Base-by-base conservation (phyloP, 2,888 invertebrate genomes). In the Gryllus longicercus region DNA sequence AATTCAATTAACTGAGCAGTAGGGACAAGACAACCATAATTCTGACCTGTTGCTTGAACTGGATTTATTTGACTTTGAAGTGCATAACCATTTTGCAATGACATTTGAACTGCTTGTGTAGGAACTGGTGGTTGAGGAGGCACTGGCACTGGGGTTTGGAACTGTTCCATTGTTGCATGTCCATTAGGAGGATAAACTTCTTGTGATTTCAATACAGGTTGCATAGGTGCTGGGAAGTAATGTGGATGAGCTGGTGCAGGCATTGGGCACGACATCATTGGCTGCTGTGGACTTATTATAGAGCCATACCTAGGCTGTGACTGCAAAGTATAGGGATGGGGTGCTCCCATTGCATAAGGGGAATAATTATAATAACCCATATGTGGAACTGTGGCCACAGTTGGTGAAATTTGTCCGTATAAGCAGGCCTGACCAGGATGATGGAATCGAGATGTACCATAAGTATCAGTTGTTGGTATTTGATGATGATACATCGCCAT, bases 1-100 rank as follows among this genome's bases (percentile, higher is more conserved):
- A 93, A 84, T 85, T 93, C 93, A 82, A 93, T 93, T 16, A 93
- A 86, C 84, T 92, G 91, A 1, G 88, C 93, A 0, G 93, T 93
- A 0, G 93, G 93, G 12, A 93, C 92, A 79, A 83, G 81, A 76
- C 80, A 81, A 89, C 51, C 78, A 76, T 80, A 80, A 74, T 76
- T 79, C 23, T 80, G 77, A n/a, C 74, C 63, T 74, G 74, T 51
- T 74, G 50, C 50, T 25, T 51, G 79, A 23, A 79, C 23, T 38
- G 74, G 63, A 25, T 78, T 49, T 11, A 81, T 25, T 74, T 63
- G 80, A 79, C 50, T 80, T n/a, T 76, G 38, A 51, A 79, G 25
- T 25, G 80, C 23, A 75, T 82, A 81, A 5, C 82, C 82, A 79
- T 82, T 82, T 77, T 81, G 81, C 51, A 79, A 63, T 12, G 82